Conservation (phyloP, 1,140 invertebrate species). For the Ceratosolen fusciceps region DNA sequence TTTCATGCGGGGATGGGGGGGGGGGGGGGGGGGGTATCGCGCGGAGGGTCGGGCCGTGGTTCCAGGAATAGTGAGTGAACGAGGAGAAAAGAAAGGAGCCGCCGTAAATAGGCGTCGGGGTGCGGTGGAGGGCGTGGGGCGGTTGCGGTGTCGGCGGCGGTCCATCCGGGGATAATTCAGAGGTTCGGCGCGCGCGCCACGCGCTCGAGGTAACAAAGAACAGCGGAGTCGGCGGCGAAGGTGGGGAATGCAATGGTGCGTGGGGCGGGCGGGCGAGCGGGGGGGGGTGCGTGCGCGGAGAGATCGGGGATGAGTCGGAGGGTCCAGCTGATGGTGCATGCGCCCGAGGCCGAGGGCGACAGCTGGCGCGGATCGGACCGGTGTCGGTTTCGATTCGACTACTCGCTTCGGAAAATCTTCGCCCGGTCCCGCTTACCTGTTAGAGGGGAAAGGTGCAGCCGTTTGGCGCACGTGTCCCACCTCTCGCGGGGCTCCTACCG, state of each 20-base stretch:
- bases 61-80: too few relatives aligned
- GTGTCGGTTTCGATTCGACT: slow-evolving; percentile 10
- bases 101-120: background rate
- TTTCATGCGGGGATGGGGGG: slow-evolving; percentile 1
- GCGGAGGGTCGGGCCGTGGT: too few relatives aligned
- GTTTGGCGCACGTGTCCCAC: background rate
- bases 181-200: slow-evolving; percentile 13
- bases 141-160: background rate
- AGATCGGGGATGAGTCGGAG: background rate
- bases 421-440: background rate
- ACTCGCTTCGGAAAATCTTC: slow-evolving; percentile 13
- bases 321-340: slow-evolving; percentile 26
- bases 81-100: background rate
- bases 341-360: background rate
- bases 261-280: too few relatives aligned
- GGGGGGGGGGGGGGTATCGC: background rate
- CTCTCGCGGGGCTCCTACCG: background rate
- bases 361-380: slow-evolving; percentile 26
- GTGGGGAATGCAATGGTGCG: background rate
- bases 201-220: slow-evolving; percentile 15
- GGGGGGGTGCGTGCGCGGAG: background rate
- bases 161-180: slow-evolving; percentile 13
- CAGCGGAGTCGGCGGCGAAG: background rate
- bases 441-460: background rate
- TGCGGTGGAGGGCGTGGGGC: background rate